Evolutionary conservation across 2,797 vertebrate genomes (phyloP), one percentile per base, ranked within the genome.

Genomic region (Manis javanica): DNA sequence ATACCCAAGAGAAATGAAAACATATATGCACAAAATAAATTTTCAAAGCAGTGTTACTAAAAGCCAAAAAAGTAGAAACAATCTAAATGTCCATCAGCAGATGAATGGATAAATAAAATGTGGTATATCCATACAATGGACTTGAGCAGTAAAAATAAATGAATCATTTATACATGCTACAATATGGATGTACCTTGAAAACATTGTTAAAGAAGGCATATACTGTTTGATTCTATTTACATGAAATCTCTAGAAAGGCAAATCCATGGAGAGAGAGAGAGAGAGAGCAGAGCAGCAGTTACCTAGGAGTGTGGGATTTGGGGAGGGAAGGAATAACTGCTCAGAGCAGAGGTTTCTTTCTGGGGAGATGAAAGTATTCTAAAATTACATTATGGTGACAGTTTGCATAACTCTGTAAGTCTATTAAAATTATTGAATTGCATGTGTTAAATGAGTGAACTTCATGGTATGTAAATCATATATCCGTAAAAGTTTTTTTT

Each of bases 1-100:
- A 74, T 29, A 71, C 26, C 24, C 15, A 46, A 82, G 26, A 77
- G n/a, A 77, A 72, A 77, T 39, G 82, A 87, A 96, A 86, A 93
- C 8, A 4, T 53, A 59, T 16, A 57, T 68, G 3, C 37, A 34
- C 81, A 77, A 79, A 94, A 75, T 21, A 53, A 64, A 78, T 34
- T 16, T 74, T 87, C 31, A 74, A 3, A 75, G 57, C 9, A n/a
- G 26, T n/a, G 87, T 46, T 87, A 72, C 66, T 51, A 78, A 79
- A 16, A 81, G 39, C 21, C 37, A 53, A 46, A 87, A 90, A 88
- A 23, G 10, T 16, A 23, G 61, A 72, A 55, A 57, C 39, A 37
- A 90, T n/a, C 18, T 59, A 78, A 85, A 69, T 42, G 24, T 4
- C 18, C 10, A 85, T 4, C 24, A 89, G 34, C 26, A 23, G 24